Evolutionary conservation across 2,113 vertebrate species (phyloP), one percentile per base, ranked within the genome.

Genomic region (Gymnarchus niloticus): DNA sequence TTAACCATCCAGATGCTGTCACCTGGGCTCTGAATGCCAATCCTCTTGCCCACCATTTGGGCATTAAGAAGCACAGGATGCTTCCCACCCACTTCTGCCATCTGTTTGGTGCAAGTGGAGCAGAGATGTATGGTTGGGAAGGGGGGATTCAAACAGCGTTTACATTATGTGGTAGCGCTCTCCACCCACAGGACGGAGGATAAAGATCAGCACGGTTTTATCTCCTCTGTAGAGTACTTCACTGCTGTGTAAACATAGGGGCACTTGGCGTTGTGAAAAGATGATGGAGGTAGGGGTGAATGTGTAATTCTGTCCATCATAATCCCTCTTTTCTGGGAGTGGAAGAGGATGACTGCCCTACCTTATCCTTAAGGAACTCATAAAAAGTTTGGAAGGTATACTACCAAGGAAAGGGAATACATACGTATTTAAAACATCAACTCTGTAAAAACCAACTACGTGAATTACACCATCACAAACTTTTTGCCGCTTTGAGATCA

Each of bases 121-220:
- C 90, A 93, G 90, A 94, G 92, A 92, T 93, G 89, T 93, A 92
- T 92, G 91, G 89, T 89, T 87, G 90, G 89, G 92, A 88, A 89
- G 77, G 76, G 87, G 87, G 89, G 90, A 92, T 91, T 41, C 4
- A 14, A 73, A 33, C 65, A 19, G 33, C 90, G 94, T 94, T 94
- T 94, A 94, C 89, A 89, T 93, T 93, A 91, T 88, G 90, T 93
- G 90, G 91, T 91, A 93, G 93, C 90, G 92, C 91, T 92, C 93
- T 94, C 91, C 91, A 92, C 91, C 89, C 90, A 90, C 90, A 91
- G 91, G 90, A 89, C 86, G 85, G 87, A 83, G 92, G 93, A 95
- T 95, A 95, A 94, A 92, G 91, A 95, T 95, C 93, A 87, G 89
- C 56, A 88, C 88, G 88, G 85, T 92, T 33, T 94, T 94, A 94